These are phyloP conservation scores for Hipposideros larvatus DNA, from an alignment of 2,797 vertebrate species.

Conservation along the genomic window DNA sequence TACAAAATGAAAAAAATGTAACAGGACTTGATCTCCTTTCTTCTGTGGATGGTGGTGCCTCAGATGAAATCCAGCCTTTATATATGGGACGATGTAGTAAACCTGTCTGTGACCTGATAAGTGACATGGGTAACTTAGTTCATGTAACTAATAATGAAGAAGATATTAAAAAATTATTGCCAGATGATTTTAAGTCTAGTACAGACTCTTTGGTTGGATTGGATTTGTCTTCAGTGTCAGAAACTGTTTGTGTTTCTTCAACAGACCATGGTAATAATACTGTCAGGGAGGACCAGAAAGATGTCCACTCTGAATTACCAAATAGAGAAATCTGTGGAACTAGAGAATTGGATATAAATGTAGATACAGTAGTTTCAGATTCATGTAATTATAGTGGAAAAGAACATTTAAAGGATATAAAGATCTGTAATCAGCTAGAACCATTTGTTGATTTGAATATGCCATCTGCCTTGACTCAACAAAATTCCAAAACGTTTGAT, in stretches of 20 bases:
- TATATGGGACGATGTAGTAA: slow-evolving; percentile 91
- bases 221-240: slow-evolving; percentile 84
- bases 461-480: slow-evolving; percentile 54
- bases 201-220: slow-evolving; percentile 89
- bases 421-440: slow-evolving; percentile 57
- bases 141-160: slow-evolving; percentile 86
- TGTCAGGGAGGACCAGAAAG: slow-evolving; percentile 60
- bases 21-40: slow-evolving; percentile 96
- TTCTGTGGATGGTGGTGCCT: slow-evolving; percentile 91
- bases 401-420: slow-evolving; percentile 68
- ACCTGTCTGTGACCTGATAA: slow-evolving; percentile 96
- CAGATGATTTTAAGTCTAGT: slow-evolving; percentile 86
- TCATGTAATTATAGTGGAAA: slow-evolving; percentile 35
- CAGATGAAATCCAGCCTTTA: slow-evolving; percentile 87
- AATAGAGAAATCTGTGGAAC: slow-evolving; percentile 55
- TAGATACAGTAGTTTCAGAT: background rate
- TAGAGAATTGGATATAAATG: slow-evolving; percentile 84
- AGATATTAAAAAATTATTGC: slow-evolving; percentile 88
- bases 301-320: slow-evolving; percentile 56
- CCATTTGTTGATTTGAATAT: slow-evolving; percentile 63
- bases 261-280: slow-evolving; percentile 24
- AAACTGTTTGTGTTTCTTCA: slow-evolving; percentile 57
- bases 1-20: slow-evolving; percentile 90
- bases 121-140: slow-evolving; percentile 92
- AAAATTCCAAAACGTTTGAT: slow-evolving; percentile 8